phyloP scores from a whole-genome alignment of 2,888 invertebrate species.

The Crematogaster levior region DNA sequence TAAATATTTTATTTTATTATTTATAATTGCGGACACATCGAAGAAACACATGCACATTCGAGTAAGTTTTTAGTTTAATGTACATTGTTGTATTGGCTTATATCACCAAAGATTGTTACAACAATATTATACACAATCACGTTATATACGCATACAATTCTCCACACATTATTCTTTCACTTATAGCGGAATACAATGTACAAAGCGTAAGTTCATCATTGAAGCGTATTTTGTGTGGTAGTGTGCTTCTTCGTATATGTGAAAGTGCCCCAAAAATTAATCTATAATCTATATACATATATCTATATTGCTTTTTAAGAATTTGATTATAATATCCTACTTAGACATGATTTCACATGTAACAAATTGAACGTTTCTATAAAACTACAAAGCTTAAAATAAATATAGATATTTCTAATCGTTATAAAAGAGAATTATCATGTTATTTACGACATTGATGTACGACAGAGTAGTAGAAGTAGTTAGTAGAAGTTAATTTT shows the following conservation, averaged over 20 bases:
- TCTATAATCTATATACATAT: conserved; percentile 17
- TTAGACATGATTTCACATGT: conserved; percentile 9
- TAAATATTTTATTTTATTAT: not conserved
- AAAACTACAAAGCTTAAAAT: conserved; percentile 9
- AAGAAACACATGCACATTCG: conserved; percentile 16
- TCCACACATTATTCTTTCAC: conserved; percentile 53
- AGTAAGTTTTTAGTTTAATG: not conserved
- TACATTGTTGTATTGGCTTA: not conserved
- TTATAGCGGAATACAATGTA: conserved; percentile 54
- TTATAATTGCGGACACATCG: not conserved
- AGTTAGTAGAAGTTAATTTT: conserved; percentile 17
- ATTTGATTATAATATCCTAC: not conserved
- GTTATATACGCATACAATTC: conserved; percentile 39
- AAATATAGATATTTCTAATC: not conserved
- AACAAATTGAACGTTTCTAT: conserved; percentile 3
- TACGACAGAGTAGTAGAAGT: no score
- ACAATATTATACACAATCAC: conserved; percentile 19
- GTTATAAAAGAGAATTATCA: not conserved
- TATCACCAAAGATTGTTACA: not conserved
- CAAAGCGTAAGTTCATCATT: conserved; percentile 63
- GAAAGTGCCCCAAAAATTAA: conserved; percentile 27
- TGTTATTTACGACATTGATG: conserved; percentile 13
- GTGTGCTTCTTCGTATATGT: conserved; percentile 63
- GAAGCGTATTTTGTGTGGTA: conserved; percentile 63
- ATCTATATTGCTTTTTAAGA: conserved; percentile 1